Conservation (phyloP, 2,888 invertebrate genomes). For the Pyralis farinalis region DNA sequence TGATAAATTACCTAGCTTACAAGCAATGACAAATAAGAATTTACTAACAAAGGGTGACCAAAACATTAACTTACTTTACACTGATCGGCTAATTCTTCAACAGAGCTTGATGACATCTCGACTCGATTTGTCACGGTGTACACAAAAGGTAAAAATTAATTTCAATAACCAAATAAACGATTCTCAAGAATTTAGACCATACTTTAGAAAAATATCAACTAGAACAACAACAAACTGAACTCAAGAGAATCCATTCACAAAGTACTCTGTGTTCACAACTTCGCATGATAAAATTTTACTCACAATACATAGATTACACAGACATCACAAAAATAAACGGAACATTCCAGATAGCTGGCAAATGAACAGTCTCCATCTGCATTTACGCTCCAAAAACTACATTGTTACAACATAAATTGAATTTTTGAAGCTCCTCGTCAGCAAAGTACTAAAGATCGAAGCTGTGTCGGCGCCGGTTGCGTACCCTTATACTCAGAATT, state of each 20-base stretch:
- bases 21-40: slow-evolving; percentile 23
- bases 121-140: neutral
- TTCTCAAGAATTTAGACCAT: slow-evolving; percentile 33
- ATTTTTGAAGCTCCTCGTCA: no score
- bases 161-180: slow-evolving; percentile 11
- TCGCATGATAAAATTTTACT: no score
- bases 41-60: neutral
- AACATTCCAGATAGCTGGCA: no score
- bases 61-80: slow-evolving; percentile 35
- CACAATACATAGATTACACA: no score
- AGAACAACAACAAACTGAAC: slow-evolving; percentile 22
- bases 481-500: no score
- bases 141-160: neutral
- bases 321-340: no score
- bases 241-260: neutral
- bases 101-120: slow-evolving; percentile 65
- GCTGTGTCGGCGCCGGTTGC: no score
- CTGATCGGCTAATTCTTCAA: slow-evolving; percentile 68
- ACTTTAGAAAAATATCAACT: slow-evolving; percentile 32
- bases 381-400: no score
- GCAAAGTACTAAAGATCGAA: no score
- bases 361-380: no score
- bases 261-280: no score
- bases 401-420: no score
- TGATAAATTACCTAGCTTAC: neutral